A percentile compares a stretch with the other conserved stretches of the same genome.
These are phyloP conservation scores for Salarias fasciatus DNA, from an alignment of 2,797 vertebrate genomes.

Conservation along the genomic window DNA sequence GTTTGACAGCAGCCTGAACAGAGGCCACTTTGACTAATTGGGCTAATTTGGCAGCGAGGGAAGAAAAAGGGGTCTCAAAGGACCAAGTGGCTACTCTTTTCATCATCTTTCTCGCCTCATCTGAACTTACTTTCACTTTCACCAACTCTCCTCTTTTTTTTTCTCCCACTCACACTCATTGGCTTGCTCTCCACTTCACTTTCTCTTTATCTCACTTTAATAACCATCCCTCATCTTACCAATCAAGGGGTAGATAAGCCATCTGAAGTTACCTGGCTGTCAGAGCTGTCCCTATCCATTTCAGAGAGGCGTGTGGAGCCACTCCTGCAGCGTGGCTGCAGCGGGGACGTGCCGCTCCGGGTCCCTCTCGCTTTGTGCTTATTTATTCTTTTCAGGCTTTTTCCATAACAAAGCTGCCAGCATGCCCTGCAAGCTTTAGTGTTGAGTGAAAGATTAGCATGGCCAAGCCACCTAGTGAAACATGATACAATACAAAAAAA, in stretches of 20 bases:
- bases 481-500: slow-evolving; percentile 62
- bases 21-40: slow-evolving; percentile 85
- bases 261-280: slow-evolving; percentile 67
- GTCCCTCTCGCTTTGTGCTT: slow-evolving; percentile 35
- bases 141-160: slow-evolving; percentile 47
- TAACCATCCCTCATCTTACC: slow-evolving; percentile 60
- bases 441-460: slow-evolving; percentile 79
- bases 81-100: slow-evolving; percentile 81
- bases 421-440: slow-evolving; percentile 67
- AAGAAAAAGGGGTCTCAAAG: slow-evolving; percentile 78
- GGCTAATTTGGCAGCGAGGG: slow-evolving; percentile 83
- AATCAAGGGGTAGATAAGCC: slow-evolving; percentile 63
- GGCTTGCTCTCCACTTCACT: slow-evolving; percentile 55
- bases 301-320: slow-evolving; percentile 38
- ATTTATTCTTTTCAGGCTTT: slow-evolving; percentile 55
- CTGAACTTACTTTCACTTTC: slow-evolving; percentile 64
- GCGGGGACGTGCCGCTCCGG: slow-evolving; percentile 35
- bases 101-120: slow-evolving; percentile 79
- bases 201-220: slow-evolving; percentile 67
- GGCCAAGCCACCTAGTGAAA: slow-evolving; percentile 68
- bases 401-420: slow-evolving; percentile 61
- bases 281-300: slow-evolving; percentile 42
- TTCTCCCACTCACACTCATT: slow-evolving; percentile 42
- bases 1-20: slow-evolving; percentile 80
- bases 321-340: slow-evolving; percentile 28